Evolutionary conservation across 1,140 invertebrate genomes (phyloP).

Genomic region (Danaus melanippus): DNA sequence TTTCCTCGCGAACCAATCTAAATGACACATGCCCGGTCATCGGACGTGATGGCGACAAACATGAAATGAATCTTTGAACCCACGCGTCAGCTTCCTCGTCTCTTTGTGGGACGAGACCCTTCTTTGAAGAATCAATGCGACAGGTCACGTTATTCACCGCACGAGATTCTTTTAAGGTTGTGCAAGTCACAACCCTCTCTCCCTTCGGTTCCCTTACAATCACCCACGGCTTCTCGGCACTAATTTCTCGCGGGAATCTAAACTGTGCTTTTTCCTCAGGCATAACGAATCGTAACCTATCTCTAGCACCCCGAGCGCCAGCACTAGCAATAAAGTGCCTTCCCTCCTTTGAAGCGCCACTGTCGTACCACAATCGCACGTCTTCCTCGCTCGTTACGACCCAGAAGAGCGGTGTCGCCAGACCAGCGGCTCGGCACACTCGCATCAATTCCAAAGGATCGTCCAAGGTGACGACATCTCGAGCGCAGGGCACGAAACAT

Average conservation of each 20-base stretch:
- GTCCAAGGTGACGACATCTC: slow-evolving; percentile 80
- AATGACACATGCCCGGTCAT: slow-evolving; percentile 85
- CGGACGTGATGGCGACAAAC: slow-evolving; percentile 73
- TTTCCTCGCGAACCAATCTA: slow-evolving; percentile 75
- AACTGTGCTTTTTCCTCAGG: slow-evolving; percentile 76
- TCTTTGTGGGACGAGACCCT: slow-evolving; percentile 79
- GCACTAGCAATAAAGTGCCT: slow-evolving; percentile 80
- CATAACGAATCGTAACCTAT: slow-evolving; percentile 77
- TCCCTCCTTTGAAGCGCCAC: slow-evolving; percentile 73
- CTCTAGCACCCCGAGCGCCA: slow-evolving; percentile 79
- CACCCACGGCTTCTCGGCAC: slow-evolving; percentile 81
- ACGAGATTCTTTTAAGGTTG: slow-evolving; percentile 81
- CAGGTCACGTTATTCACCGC: slow-evolving; percentile 86
- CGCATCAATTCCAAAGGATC: slow-evolving; percentile 81
- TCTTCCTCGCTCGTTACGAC: slow-evolving; percentile 78
- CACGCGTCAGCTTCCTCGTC: slow-evolving; percentile 79
- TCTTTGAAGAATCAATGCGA: slow-evolving; percentile 76
- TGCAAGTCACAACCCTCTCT: slow-evolving; percentile 83
- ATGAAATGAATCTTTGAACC: slow-evolving; percentile 80
- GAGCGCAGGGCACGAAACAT: slow-evolving; percentile 81
- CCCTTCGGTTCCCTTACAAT: slow-evolving; percentile 81
- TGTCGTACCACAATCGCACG: slow-evolving; percentile 79
- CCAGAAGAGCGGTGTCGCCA: slow-evolving; percentile 77
- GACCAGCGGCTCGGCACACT: slow-evolving; percentile 75
- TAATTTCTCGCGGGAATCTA: slow-evolving; percentile 78